Evolutionary conservation across 1,140 invertebrate genomes (phyloP), one percentile per base, ranked within the genome.

Genomic region (Zelostemma sp.): DNA sequence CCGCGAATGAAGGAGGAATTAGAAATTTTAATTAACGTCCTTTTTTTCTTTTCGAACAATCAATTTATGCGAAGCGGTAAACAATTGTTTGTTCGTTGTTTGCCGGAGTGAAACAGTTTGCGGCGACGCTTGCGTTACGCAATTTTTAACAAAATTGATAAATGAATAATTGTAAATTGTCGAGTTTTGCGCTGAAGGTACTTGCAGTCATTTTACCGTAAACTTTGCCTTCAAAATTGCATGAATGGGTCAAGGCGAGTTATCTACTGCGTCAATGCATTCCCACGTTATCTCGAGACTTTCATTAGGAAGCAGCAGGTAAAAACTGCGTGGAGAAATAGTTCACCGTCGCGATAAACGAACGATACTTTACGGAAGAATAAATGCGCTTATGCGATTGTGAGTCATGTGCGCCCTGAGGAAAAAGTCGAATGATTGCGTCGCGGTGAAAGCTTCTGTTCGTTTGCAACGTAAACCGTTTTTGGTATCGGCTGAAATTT

Each of bases 311-410:
- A 9, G 9, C 9, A 2, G 9, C 11, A 31, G 5, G 35, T 1
- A 38, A 11, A 38, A n/a, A 38, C 2, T 38, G 1, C 9, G 14
- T 38, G 2, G 35, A 38, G 9, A 11, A 2, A 38, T 11, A 2
- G 35, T 4, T 9, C 35, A 11, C 9, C 35, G 35, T 38, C 2
- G 9, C 2, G 14, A 38, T 11, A 11, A 38, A 12, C 9, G 9
- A 38, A 11, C 35, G 35, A 4, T 38, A 38, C 14, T 38, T 38
- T 38, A 38, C 35, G 35, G 35, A 38, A 38, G 35, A 38, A 38
- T 38, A 38, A 38, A 38, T 12, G 35, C 35, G 35, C 35, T 38
- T 38, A 38, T 11, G 9, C 35, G 35, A 38, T 38, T 12, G 9
- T 38, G 35, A 38, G 35, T 38, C 35, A 38, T 38, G 35, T 38